Conservation (phyloP, 1,140 invertebrate species). For the Drosophila burlai region DNA sequence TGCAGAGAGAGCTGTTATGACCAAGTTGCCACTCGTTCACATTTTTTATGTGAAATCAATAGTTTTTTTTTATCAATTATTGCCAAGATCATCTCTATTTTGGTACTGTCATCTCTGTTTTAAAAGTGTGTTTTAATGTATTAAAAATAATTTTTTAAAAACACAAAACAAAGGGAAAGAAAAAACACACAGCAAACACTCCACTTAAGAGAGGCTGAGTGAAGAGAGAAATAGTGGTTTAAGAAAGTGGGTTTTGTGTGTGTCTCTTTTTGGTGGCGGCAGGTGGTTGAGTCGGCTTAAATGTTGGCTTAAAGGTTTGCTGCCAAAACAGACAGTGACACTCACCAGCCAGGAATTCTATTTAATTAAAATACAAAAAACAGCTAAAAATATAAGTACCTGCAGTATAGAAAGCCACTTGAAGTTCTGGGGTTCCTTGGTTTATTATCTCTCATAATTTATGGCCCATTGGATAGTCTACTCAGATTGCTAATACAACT, state of each 20-base stretch:
- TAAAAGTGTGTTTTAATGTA: too few species aligned
- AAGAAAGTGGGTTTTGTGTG: not conserved
- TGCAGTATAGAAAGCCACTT: not conserved
- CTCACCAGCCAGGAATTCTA: slow-evolving; percentile 33
- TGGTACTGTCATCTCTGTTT: too few species aligned
- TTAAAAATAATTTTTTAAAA: too few species aligned
- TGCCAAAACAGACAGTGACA: slow-evolving; percentile 9
- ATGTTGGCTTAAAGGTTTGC: slow-evolving; percentile 8
- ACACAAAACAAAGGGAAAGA: too few species aligned
- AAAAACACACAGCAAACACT: not conserved
- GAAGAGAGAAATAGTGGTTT: too few species aligned
- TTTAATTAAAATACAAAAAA: not conserved
- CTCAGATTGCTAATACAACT: slow-evolving; percentile 4
- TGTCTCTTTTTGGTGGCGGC: not conserved
- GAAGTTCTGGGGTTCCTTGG: not conserved
- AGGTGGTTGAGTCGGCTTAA: slow-evolving; percentile 6
- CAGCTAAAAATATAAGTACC: not conserved
- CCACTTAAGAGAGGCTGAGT: too few species aligned
- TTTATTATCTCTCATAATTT: slow-evolving; percentile 27
- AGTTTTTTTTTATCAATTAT: too few species aligned
- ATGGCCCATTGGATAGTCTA: slow-evolving; percentile 19
- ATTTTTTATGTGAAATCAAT: too few species aligned
- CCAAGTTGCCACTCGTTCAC: too few species aligned
- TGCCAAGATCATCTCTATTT: too few species aligned
- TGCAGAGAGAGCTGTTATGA: too few species aligned